These are phyloP conservation scores for Periparus ater DNA, from an alignment of 2,797 vertebrate species.

Conservation along the genomic window DNA sequence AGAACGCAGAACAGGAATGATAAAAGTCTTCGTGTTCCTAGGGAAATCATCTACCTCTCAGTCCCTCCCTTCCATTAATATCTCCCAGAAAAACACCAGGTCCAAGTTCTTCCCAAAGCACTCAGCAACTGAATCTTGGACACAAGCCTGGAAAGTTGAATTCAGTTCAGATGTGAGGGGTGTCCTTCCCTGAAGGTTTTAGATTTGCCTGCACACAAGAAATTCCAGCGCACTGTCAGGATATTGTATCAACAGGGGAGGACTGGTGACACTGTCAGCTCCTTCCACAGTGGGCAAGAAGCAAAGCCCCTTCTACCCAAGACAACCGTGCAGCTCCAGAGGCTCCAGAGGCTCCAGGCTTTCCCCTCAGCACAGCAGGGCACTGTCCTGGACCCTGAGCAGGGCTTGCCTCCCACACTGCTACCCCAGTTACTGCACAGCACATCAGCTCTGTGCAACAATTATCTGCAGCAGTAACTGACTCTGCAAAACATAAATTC, in stretches of 20 bases:
- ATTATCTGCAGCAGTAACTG: not conserved
- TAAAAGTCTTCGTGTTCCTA: slow-evolving; percentile 38
- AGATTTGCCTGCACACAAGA: not conserved
- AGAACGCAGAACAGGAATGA: not conserved
- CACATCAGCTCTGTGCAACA: not conserved
- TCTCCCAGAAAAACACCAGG: slow-evolving; percentile 25
- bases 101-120: not conserved
- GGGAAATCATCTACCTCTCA: slow-evolving; percentile 17
- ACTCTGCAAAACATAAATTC: not conserved
- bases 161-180: not conserved
- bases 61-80: slow-evolving; percentile 34
- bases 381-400: not conserved
- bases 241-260: not conserved
- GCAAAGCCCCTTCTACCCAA: not conserved
- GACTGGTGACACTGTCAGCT: not conserved
- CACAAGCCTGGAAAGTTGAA: slow-evolving; percentile 29
- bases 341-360: not conserved
- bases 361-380: not conserved
- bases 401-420: not conserved
- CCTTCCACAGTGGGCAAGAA: not conserved
- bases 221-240: not conserved
- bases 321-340: not conserved
- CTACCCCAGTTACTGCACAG: not conserved
- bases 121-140: slow-evolving; percentile 3
- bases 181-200: not conserved